These are phyloP conservation scores for Dicyrtoma fusca DNA, from an alignment of 2,888 invertebrate species.

Conservation along the genomic window DNA sequence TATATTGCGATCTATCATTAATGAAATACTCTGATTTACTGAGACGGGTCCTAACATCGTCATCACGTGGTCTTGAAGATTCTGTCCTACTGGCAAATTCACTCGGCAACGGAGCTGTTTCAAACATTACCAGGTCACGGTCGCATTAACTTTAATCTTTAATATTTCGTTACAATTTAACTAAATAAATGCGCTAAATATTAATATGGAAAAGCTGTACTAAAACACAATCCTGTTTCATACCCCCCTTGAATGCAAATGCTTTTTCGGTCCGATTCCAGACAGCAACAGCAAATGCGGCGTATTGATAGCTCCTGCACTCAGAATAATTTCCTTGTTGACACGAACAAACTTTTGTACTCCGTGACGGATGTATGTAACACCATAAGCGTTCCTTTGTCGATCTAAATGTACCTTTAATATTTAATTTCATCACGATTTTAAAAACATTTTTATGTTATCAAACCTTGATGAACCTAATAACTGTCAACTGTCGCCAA, in stretches of 20 bases:
- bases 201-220: no score
- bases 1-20: constrained; percentile 6
- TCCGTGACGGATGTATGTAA: constrained; percentile 9
- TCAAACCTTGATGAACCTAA: no score
- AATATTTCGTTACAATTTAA: no score
- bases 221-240: no score
- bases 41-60: constrained; percentile 10
- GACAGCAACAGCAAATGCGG: constrained; percentile 20
- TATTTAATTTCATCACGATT: not conserved
- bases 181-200: no score
- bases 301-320: not conserved
- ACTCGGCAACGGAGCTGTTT: constrained; percentile 10
- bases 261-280: constrained; percentile 11
- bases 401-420: constrained; percentile 5
- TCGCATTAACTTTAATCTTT: no score
- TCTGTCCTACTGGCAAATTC: constrained; percentile 13
- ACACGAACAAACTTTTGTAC: constrained; percentile 8
- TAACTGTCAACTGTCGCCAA: no score
- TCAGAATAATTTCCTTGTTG: constrained; percentile 10
- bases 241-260: constrained; percentile 7
- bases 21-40: not conserved
- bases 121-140: no score
- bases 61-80: constrained; percentile 21
- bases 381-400: constrained; percentile 4
- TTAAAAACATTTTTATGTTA: no score